Conservation (phyloP, 2,797 vertebrate species). For the Labeo calbasu region DNA sequence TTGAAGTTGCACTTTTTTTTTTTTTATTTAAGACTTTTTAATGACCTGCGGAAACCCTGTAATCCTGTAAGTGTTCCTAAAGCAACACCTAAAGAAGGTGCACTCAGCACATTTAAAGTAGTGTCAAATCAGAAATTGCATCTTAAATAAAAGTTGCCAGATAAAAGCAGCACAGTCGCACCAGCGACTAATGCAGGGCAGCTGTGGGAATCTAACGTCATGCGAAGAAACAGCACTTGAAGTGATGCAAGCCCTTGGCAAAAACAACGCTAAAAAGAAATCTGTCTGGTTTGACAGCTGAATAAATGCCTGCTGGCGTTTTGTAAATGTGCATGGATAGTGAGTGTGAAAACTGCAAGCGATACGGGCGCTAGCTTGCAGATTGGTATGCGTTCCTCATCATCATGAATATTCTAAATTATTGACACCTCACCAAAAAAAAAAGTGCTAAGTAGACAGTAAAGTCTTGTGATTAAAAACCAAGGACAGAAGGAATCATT, state of each 20-base stretch:
- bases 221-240: slow-evolving; percentile 31
- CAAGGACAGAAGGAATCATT: slow-evolving; percentile 64
- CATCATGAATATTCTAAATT: slow-evolving; percentile 67
- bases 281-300: slow-evolving; percentile 63
- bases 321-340: slow-evolving; percentile 62
- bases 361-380: slow-evolving; percentile 43
- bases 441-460: slow-evolving; percentile 67
- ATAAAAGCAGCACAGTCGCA: not conserved
- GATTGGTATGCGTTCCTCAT: slow-evolving; percentile 60
- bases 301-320: slow-evolving; percentile 64
- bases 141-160: slow-evolving; percentile 1
- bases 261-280: slow-evolving; percentile 58
- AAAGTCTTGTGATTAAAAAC: slow-evolving; percentile 64
- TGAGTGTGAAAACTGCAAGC: slow-evolving; percentile 58
- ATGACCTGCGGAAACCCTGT: too few species aligned
- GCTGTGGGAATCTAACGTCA: slow-evolving; percentile 38
- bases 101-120: not conserved
- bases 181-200: slow-evolving; percentile 11
- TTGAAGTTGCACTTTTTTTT: too few species aligned
- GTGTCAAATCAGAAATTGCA: not conserved
- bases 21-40: too few species aligned
- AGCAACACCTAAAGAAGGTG: not conserved
- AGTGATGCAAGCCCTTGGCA: slow-evolving; percentile 57
- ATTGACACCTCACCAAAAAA: slow-evolving; percentile 67
- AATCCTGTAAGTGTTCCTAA: not conserved